Evolutionary conservation across 2,797 vertebrate genomes (phyloP).

Genomic region (Allobates femoralis): DNA sequence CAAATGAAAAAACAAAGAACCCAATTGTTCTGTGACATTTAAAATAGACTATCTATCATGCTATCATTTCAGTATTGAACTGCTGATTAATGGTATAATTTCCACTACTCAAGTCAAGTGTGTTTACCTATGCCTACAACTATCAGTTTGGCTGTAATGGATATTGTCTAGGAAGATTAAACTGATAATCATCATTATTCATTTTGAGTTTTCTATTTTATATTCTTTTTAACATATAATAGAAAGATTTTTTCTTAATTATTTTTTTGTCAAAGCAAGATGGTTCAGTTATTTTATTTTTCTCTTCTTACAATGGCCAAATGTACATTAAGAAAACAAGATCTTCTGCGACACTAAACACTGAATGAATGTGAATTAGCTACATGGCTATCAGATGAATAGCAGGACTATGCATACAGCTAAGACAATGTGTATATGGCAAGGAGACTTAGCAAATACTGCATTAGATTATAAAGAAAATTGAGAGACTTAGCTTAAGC

Average conservation of each 20-base stretch:
- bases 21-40: not conserved
- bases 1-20: not conserved
- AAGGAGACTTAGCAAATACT: no score
- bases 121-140: not conserved
- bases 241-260: not conserved
- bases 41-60: not conserved
- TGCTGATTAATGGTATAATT: not conserved
- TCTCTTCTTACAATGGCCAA: no score
- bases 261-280: not conserved
- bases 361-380: no score
- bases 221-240: not conserved
- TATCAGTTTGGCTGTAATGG: not conserved
- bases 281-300: not conserved
- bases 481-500: no score
- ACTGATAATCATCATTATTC: not conserved
- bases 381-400: no score
- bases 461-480: no score
- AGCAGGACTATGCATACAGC: no score
- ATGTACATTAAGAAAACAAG: no score
- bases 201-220: not conserved
- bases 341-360: no score
- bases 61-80: not conserved
- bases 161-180: not conserved
- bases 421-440: no score
- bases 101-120: not conserved